These are phyloP conservation scores for Ceraclea dissimilis DNA, from an alignment of 2,888 invertebrate genomes.

Conservation along the genomic window DNA sequence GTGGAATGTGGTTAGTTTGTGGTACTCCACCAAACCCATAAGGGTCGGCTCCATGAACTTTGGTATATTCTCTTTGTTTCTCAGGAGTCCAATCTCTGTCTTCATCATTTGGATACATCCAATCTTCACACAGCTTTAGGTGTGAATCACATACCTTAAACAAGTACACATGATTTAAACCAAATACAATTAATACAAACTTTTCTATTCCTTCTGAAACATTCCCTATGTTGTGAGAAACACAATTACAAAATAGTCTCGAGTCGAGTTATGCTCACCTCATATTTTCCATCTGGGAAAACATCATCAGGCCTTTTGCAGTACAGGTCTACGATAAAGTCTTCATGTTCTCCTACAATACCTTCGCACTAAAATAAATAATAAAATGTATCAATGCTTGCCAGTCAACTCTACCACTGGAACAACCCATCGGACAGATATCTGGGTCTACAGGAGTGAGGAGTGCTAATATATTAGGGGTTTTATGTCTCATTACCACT, in stretches of 20 bases:
- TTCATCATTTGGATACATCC: constrained; percentile 41
- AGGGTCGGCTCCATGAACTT: constrained; percentile 43
- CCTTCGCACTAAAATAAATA: constrained; percentile 54
- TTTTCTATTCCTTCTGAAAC: neutral
- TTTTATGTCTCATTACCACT: too few species aligned
- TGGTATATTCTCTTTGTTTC: constrained; percentile 40
- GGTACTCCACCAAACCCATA: constrained; percentile 38
- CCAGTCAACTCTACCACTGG: too few species aligned
- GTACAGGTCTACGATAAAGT: constrained; percentile 55
- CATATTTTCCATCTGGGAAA: constrained; percentile 42
- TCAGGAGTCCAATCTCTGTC: constrained; percentile 44
- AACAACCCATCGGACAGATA: too few species aligned
- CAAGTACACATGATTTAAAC: neutral
- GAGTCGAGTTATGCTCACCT: constrained; percentile 35
- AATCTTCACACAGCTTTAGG: constrained; percentile 41
- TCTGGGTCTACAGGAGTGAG: too few species aligned
- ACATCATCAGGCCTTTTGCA: constrained; percentile 42
- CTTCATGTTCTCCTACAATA: constrained; percentile 65
- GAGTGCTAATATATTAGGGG: too few species aligned
- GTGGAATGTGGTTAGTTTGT: neutral
- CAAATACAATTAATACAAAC: neutral
- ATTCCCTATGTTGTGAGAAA: neutral
- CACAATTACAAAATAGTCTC: too few species aligned
- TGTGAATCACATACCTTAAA: constrained; percentile 43
- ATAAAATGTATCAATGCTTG: constrained; percentile 1